A percentile compares a stretch with the other conserved stretches of the same genome.
phyloP scores from a whole-genome alignment of 2,888 invertebrate species.

The Rugalucina vietnamica region DNA sequence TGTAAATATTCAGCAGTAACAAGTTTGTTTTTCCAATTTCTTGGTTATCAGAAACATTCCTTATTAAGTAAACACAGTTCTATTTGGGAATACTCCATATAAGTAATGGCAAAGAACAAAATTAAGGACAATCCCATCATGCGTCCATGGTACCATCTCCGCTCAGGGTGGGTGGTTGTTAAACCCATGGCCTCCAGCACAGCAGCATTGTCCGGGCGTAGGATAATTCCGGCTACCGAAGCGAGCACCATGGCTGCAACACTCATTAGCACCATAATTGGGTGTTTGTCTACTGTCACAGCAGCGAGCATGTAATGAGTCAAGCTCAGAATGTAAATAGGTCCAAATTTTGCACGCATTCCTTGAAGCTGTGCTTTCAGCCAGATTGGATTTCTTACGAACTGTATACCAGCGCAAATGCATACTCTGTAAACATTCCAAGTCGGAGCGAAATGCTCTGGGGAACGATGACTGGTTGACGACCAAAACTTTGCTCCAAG shows the following conservation, averaged over 20 bases:
- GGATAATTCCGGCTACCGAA: conserved; percentile 32
- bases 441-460: not conserved
- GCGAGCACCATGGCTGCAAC: conserved; percentile 1
- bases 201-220: conserved; percentile 53
- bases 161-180: not conserved
- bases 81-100: no score
- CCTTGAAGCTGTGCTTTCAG: conserved; percentile 56
- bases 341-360: conserved; percentile 52
- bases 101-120: no score
- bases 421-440: conserved; percentile 27
- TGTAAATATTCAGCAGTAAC: no score
- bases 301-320: conserved; percentile 18
- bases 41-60: no score
- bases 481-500: not conserved
- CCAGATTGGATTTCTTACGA: conserved; percentile 49
- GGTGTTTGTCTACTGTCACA: not conserved
- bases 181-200: conserved; percentile 43
- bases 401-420: conserved; percentile 46
- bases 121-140: no score
- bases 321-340: conserved; percentile 47
- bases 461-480: no score
- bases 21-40: no score
- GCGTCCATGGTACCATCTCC: conserved; percentile 45
- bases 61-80: no score
- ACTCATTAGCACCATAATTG: not conserved